These are phyloP conservation scores for Rhabdomys pumilio DNA, from an alignment of 2,797 vertebrate species.

Conservation along the genomic window DNA sequence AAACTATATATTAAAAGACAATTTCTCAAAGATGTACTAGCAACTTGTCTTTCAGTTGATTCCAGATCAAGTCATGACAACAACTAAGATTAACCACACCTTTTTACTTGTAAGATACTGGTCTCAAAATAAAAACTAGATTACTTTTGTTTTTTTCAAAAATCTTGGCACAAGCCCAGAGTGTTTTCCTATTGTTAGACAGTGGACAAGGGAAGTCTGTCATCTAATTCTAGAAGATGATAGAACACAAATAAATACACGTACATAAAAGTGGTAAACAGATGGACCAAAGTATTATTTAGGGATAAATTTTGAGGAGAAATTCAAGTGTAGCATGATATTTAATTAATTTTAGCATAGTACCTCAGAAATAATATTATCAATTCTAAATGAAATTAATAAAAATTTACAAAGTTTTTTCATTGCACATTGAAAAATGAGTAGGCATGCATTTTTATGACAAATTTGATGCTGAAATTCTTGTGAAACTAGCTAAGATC, in stretches of 20 bases:
- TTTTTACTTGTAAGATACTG: conserved; percentile 41
- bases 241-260: not conserved
- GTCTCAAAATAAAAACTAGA: not conserved
- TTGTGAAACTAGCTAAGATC: not conserved
- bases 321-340: not conserved
- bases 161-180: not conserved
- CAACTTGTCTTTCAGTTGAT: not conserved
- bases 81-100: not conserved
- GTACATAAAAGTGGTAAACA: not conserved
- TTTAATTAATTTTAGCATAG: not conserved
- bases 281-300: not conserved
- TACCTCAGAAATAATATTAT: not conserved
- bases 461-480: conserved; percentile 41
- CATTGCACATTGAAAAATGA: not conserved
- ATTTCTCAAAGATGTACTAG: not conserved
- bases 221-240: not conserved
- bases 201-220: not conserved
- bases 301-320: not conserved
- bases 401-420: too few species aligned
- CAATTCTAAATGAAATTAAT: too few species aligned
- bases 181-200: not conserved
- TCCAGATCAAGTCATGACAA: not conserved
- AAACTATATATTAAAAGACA: not conserved
- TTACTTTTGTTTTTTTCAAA: not conserved
- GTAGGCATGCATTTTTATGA: not conserved